Base-by-base conservation (phyloP, 2,797 vertebrate species). In the Sebastes taczanowskii region DNA sequence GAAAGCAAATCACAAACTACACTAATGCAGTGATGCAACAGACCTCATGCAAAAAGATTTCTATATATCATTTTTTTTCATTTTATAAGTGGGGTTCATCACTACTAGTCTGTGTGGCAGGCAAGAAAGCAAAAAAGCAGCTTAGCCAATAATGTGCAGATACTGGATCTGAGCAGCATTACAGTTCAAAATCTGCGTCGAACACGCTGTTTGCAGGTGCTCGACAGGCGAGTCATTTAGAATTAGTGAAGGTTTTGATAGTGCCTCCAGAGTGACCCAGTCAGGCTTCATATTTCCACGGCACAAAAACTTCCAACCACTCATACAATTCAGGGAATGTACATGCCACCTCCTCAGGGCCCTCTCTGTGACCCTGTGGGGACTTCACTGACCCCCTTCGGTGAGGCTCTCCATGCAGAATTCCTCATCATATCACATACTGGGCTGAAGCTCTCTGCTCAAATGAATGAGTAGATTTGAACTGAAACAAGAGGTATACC, bases 401-500 rank as follows among this genome's bases (percentile, higher is more conserved):
- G 52, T 60, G 78, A 85, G 69, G 60, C 74, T 77, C 55, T 66
- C 46, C 75, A 77, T 58, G 65, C 52, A 59, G 38, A 64, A 55
- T 18, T 77, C 55, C 66, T 76, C 22, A 80, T 63, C 8, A 38
- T 63, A 72, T 62, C 79, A 56, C 77, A 80, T 3, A 62, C 58
- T 60, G 56, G 32, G 58, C 38, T 52, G 72, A 78, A 65, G 67
- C 56, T 46, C 52, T 68, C 30, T 60, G 60, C 38, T 77, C 35
- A 66, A 60, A 78, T 23, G 23, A 66, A 74, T 32, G 61, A 42
- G 76, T 52, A 55, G 85, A 91, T 84, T 82, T 91, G 86, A 90
- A 84, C 76, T 84, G 85, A 85, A 74, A 78, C 65, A 70, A 88
- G 93, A 95, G 92, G 95, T 93, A 93, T 58, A 89, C 77, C 4